Evolutionary conservation across 2,888 invertebrate species (phyloP).

Genomic region (Drosophila gaucha): DNA sequence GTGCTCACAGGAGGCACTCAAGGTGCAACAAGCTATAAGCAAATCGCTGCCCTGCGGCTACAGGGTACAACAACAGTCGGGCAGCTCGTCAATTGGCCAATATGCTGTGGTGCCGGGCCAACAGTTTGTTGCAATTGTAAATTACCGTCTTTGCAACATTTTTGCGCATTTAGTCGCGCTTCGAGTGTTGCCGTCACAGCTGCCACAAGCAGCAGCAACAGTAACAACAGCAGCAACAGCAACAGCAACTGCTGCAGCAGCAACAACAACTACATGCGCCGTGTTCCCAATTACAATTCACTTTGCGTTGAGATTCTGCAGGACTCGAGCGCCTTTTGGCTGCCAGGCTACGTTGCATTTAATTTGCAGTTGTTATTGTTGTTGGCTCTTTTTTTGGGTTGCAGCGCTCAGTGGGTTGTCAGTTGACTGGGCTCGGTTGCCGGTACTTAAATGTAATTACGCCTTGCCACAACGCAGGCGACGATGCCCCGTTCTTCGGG

Average conservation of each 20-base stretch:
- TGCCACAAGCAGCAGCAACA: conserved; percentile 44
- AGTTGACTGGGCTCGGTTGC: conserved; percentile 52
- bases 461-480: conserved; percentile 41
- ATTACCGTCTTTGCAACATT: conserved; percentile 79
- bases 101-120: conserved; percentile 21
- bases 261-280: conserved; percentile 15
- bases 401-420: conserved; percentile 51
- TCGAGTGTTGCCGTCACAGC: conserved; percentile 76
- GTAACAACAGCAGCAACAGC: conserved; percentile 18
- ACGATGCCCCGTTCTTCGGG: conserved; percentile 28
- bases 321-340: conserved; percentile 62
- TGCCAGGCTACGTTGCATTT: conserved; percentile 62
- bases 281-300: conserved; percentile 74
- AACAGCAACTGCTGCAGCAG: conserved; percentile 1
- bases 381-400: conserved; percentile 9
- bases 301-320: conserved; percentile 62
- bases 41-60: conserved; percentile 53
- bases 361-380: conserved; percentile 67
- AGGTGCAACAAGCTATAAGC: conserved; percentile 25
- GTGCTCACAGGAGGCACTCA: conserved; percentile 10
- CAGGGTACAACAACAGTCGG: conserved; percentile 58
- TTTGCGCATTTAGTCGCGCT: conserved; percentile 81
- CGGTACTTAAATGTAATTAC: conserved; percentile 77
- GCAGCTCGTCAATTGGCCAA: conserved; percentile 14
- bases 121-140: conserved; percentile 74